Evolutionary conservation across 2,113 vertebrate species (phyloP).

Genomic region (Myotis yumanensis): DNA sequence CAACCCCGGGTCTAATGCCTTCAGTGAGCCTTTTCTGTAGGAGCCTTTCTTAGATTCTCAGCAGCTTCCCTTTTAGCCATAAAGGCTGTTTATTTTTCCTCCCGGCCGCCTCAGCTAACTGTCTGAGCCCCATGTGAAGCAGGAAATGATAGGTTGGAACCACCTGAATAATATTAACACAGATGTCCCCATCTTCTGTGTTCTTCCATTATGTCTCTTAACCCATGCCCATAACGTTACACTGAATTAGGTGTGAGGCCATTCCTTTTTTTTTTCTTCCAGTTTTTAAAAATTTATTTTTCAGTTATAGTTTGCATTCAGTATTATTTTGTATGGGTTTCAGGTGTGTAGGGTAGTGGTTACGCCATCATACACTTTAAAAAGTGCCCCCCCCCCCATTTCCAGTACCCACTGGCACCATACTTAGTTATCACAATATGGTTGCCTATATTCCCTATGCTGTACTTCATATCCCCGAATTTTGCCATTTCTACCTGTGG

Average conservation of each 20-base stretch:
- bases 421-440: neutral
- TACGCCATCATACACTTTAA: neutral
- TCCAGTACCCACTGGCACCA: neutral
- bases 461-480: neutral
- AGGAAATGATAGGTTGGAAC: constrained; percentile 6
- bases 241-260: neutral
- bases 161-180: neutral
- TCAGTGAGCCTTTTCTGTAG: neutral
- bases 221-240: neutral
- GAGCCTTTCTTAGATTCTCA: constrained; percentile 10
- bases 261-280: neutral
- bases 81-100: neutral
- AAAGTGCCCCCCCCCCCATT: neutral
- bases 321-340: neutral
- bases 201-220: neutral
- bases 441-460: neutral
- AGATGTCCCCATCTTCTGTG: neutral
- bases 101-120: neutral
- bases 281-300: neutral
- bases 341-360: neutral
- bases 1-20: neutral
- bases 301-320: neutral
- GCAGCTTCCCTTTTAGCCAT: neutral
- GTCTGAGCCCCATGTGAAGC: neutral
- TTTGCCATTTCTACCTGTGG: neutral